A percentile compares a stretch with the other conserved stretches of the same genome.
phyloP scores from a whole-genome alignment of 2,888 invertebrate genomes.

The Drymonia ruficornis region DNA sequence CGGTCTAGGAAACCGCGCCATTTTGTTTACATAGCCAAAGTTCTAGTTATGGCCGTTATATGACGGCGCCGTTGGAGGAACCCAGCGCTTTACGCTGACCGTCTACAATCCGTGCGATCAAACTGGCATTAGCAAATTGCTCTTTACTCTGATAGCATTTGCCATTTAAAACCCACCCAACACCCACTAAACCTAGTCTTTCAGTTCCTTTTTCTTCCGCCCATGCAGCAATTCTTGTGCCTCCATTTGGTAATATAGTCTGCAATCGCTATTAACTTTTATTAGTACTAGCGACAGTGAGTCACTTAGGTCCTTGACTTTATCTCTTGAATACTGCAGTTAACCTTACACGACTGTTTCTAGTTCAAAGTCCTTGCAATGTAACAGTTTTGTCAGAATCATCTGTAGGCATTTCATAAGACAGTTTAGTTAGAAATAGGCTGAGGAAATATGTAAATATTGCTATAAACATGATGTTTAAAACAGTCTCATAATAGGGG shows the following conservation, averaged over 20 bases:
- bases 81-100: too few relatives aligned
- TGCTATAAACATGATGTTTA: too few relatives aligned
- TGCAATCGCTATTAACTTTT: constrained; percentile 6
- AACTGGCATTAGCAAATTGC: too few relatives aligned
- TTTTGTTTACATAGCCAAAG: too few relatives aligned
- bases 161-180: background rate
- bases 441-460: too few relatives aligned
- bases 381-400: constrained; percentile 29
- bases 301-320: constrained; percentile 33
- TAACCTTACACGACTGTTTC: constrained; percentile 24
- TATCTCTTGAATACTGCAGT: constrained; percentile 27
- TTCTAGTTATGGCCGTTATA: too few relatives aligned
- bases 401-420: constrained; percentile 4
- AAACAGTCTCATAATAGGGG: background rate
- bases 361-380: constrained; percentile 23
- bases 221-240: background rate
- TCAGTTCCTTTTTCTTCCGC: constrained; percentile 1
- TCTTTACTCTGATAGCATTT: background rate
- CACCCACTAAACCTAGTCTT: background rate
- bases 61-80: too few relatives aligned
- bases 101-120: too few relatives aligned
- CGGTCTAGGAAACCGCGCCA: too few relatives aligned
- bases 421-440: background rate
- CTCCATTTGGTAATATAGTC: constrained; percentile 2
- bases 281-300: constrained; percentile 2